Percentiles rank a stretch among this genome's conserved stretches.
Conservation (phyloP, 1,140 invertebrate genomes). For the Aporrectodea caliginosa region DNA sequence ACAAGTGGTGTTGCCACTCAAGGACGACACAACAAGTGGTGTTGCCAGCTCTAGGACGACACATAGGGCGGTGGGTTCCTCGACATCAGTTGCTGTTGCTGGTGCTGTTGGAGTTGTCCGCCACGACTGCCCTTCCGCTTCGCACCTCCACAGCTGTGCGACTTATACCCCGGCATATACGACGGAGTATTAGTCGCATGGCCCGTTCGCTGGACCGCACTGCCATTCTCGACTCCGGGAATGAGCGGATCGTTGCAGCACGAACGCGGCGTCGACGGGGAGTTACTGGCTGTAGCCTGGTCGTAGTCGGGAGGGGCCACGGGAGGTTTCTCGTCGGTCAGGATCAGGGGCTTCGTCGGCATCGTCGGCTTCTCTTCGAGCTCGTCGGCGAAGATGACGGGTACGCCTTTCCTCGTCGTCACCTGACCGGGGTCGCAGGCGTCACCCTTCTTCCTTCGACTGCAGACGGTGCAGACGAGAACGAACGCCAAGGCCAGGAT, state of each 20-base stretch:
- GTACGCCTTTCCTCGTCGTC: conserved; percentile 69
- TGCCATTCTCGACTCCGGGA: conserved; percentile 40
- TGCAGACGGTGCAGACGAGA: conserved; percentile 84
- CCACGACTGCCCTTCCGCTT: too few relatives aligned
- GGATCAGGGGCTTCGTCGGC: conserved; percentile 83
- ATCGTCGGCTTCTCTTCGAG: conserved; percentile 72
- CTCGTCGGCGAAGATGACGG: conserved; percentile 88
- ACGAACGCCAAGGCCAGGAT: conserved; percentile 82
- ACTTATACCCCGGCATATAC: neutral
- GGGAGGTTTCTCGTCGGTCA: conserved; percentile 88
- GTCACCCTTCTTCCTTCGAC: neutral
- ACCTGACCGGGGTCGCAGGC: neutral
- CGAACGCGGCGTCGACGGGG: conserved; percentile 58
- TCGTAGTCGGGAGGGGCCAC: conserved; percentile 73
- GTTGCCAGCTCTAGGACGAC: neutral
- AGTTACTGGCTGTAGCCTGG: conserved; percentile 58
- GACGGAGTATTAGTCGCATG: neutral
- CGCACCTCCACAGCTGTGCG: neutral
- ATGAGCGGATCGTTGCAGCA: conserved; percentile 45
- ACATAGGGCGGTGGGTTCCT: neutral
- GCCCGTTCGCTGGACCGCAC: conserved; percentile 30
- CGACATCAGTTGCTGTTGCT: neutral
- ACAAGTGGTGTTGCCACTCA: too few relatives aligned
- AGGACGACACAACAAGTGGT: neutral
- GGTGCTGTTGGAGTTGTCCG: neutral